Base-by-base conservation (phyloP, 1,140 invertebrate species). In the Drosophila pruinosa region DNA sequence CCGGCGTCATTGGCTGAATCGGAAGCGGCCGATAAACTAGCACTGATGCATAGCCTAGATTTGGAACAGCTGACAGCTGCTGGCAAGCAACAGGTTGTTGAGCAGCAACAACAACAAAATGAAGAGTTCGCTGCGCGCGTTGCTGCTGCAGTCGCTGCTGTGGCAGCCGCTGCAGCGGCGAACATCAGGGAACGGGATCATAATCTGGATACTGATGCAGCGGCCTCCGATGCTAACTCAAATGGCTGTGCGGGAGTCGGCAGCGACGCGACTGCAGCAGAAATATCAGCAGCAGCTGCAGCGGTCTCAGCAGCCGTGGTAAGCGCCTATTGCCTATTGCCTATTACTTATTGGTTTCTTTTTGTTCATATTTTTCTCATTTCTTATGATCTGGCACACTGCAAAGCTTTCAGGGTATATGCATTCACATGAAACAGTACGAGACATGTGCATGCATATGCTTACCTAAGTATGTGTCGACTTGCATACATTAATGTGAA, bases 1-100 rank as follows among this genome's bases (percentile, higher is more conserved):
- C 68, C 75, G 41, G 50, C 54, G 10, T 52, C 58, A 7, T 7
- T 52, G 19, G 24, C 47, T 43, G 67, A 68, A 36, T 57, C 81
- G 12, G 75, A 88, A 65, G 47, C 61, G 19, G 75, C 65, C 5
- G 82, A 88, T 50, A 88, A 88, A 56, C 62, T 88, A 2, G 15
- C 71, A 2, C 61, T 88, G 24, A 88, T 88, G 82, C 82, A 88
- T 72, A 88, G 82, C 38, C 57, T 88, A 45, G 83, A 82, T 63
- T 61, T 89, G 62, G 89, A 82, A 73, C 88, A 88, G 69, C 67
- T 89, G 65, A 77, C 83, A 56, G 59, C 64, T 39, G 61, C 45
- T 21, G 54, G 45, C 43, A 75, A 78, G 53, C 75, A 72, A 61
- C 61, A 78, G 69, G 59, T 59, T 47, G 72, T 59, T 38, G 43